Evolutionary conservation across 2,113 vertebrate genomes (phyloP).

Genomic region (Ameiurus melas): DNA sequence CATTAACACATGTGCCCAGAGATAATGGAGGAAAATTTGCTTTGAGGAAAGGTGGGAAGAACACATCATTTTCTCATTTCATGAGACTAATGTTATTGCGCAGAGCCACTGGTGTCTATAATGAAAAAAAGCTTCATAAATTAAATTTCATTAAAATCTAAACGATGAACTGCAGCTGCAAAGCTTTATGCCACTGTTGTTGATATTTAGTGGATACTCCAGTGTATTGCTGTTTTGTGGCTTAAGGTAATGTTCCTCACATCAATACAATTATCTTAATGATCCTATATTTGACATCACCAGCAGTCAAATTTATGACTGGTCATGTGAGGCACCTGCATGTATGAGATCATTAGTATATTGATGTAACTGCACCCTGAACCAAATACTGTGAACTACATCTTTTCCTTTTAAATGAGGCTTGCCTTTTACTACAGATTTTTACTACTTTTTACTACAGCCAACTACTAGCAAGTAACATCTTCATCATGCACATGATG

Average conservation of each 20-base stretch:
- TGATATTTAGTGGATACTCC: neutral
- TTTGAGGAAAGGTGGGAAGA: neutral
- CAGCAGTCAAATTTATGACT: neutral
- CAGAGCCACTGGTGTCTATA: neutral
- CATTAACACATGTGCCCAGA: constrained; percentile 2
- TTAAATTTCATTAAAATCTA: constrained; percentile 39
- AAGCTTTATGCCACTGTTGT: neutral
- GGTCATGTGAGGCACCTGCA: neutral
- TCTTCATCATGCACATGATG: neutral
- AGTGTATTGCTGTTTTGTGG: neutral
- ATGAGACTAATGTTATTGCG: constrained; percentile 31
- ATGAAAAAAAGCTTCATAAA: constrained; percentile 11
- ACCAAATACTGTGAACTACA: neutral
- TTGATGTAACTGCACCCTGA: neutral
- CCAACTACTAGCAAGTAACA: neutral
- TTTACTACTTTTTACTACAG: no score
- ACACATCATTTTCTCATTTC: constrained; percentile 24
- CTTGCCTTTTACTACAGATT: neutral
- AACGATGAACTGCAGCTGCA: constrained; percentile 32
- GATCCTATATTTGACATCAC: constrained; percentile 4
- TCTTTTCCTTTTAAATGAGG: neutral
- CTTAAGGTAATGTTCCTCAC: neutral
- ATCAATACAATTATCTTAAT: constrained; percentile 25
- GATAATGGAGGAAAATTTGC: constrained; percentile 12
- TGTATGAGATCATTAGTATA: constrained; percentile 8